phyloP scores from a whole-genome alignment of 2,797 vertebrate species.

The Melanotaenia maccullochi region DNA sequence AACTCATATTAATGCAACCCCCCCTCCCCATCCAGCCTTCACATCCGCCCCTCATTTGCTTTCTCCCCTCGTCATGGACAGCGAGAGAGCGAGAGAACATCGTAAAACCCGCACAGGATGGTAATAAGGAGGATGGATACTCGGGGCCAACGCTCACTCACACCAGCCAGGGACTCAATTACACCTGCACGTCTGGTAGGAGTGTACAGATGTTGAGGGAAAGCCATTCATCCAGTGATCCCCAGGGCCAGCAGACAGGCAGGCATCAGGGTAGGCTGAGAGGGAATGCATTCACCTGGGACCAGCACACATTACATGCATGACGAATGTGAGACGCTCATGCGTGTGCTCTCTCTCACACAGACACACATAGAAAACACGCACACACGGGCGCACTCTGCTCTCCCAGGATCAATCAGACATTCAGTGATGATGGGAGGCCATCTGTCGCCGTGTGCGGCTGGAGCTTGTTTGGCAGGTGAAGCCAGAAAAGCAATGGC shows the following conservation, averaged over 20 bases:
- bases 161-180: conserved; percentile 78
- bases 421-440: conserved; percentile 80
- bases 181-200: conserved; percentile 75
- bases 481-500: conserved; percentile 81
- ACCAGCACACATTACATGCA: conserved; percentile 75
- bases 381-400: conserved; percentile 14
- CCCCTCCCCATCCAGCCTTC: conserved; percentile 5
- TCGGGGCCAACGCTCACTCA: conserved; percentile 61
- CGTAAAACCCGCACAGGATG: conserved; percentile 58
- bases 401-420: conserved; percentile 86
- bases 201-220: conserved; percentile 75
- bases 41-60: conserved; percentile 57
- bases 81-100: conserved; percentile 42
- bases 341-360: conserved; percentile 17
- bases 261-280: conserved; percentile 63
- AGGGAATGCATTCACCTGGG: conserved; percentile 74
- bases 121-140: conserved; percentile 77
- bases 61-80: conserved; percentile 46
- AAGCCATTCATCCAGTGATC: conserved; percentile 79
- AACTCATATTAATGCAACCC: conserved; percentile 49
- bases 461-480: conserved; percentile 82
- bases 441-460: conserved; percentile 86
- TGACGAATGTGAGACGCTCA: conserved; percentile 74
- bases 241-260: conserved; percentile 65
- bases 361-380: conserved; percentile 8